Percentiles rank a stretch among this genome's conserved stretches.
Evolutionary conservation across 1,140 invertebrate genomes (phyloP).

Genomic region (Apis florea): DNA sequence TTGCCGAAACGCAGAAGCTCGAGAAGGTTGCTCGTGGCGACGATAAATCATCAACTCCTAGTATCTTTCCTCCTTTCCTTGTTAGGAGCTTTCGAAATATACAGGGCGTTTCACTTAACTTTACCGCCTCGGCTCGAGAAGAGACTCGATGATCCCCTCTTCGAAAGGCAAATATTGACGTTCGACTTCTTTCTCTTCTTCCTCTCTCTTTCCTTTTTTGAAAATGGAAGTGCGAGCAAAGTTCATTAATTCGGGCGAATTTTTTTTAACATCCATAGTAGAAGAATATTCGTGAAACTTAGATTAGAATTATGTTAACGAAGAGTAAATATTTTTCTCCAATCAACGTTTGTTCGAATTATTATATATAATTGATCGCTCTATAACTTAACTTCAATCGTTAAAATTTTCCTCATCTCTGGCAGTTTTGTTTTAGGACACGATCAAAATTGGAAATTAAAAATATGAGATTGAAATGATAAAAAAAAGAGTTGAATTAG

Average conservation of each 20-base stretch:
- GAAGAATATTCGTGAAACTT: too few species aligned
- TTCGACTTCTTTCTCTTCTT: neutral
- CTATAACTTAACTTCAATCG: too few species aligned
- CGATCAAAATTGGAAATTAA: too few species aligned
- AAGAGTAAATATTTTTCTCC: too few species aligned
- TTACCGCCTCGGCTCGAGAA: neutral
- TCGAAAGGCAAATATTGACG: conserved; percentile 15
- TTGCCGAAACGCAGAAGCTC: neutral
- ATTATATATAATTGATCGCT: too few species aligned
- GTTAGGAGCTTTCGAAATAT: conserved; percentile 38
- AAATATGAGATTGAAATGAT: too few species aligned
- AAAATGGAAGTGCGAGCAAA: neutral
- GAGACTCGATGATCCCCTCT: neutral
- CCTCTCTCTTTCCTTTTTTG: neutral
- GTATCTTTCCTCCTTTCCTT: conserved; percentile 31
- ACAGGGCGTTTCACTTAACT: conserved; percentile 33
- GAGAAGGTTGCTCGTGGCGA: conserved; percentile 21
- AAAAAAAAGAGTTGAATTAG: too few species aligned
- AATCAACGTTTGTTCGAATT: too few species aligned
- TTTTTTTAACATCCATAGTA: neutral
- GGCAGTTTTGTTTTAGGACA: too few species aligned
- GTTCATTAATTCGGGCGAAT: conserved; percentile 4
- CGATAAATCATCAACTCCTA: conserved; percentile 40
- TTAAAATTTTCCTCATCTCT: too few species aligned
- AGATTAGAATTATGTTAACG: too few species aligned